Percentiles rank a stretch among this genome's conserved stretches.
Conservation (phyloP, 2,113 vertebrate genomes). For the Pygoscelis adeliae region DNA sequence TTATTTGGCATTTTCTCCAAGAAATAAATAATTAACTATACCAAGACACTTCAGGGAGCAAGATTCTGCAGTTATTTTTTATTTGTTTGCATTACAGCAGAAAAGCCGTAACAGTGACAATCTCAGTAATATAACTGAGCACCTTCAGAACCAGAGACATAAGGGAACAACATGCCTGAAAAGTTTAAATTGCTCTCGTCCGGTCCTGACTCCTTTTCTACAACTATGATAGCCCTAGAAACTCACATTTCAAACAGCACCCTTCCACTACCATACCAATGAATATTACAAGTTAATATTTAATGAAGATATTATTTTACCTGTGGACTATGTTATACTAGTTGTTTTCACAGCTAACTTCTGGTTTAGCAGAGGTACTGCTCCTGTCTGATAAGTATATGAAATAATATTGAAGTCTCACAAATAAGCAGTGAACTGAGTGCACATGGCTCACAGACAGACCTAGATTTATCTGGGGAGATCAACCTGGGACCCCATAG, state of each 20-base stretch:
- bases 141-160: not conserved
- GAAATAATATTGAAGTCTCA: not conserved
- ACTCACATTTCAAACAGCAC: not conserved
- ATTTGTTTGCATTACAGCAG: not conserved
- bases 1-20: not conserved
- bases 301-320: conserved; percentile 18
- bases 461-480: not conserved
- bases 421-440: not conserved
- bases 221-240: not conserved
- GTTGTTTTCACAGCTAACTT: not conserved
- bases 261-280: not conserved
- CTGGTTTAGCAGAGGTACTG: not conserved
- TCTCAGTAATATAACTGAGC: rapidly evolving
- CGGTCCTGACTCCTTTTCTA: not conserved
- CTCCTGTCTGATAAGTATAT: not conserved
- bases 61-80: not conserved
- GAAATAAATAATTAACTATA: conserved; percentile 15
- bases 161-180: not conserved
- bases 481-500: not conserved
- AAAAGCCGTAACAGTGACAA: not conserved
- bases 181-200: not conserved
- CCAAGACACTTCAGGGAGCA: not conserved
- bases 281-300: conserved; percentile 32
- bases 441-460: not conserved
- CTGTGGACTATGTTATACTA: not conserved